Percentiles rank a stretch among this genome's conserved stretches.
These are phyloP conservation scores for Ploceus nigricollis DNA, from an alignment of 2,113 vertebrate species.

Conservation along the genomic window DNA sequence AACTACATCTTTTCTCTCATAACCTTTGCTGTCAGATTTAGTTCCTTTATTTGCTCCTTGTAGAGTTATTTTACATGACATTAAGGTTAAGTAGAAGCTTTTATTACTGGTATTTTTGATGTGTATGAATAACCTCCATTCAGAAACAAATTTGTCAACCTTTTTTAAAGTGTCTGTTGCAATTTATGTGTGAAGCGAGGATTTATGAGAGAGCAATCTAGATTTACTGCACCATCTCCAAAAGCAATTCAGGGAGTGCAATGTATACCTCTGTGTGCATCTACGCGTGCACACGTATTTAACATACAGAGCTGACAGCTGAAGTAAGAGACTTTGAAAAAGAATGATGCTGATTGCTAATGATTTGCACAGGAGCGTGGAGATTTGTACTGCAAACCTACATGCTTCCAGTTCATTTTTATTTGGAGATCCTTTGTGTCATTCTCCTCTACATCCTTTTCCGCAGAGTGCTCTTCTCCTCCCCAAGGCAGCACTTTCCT, in stretches of 20 bases:
- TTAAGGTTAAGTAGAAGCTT: conserved; percentile 72
- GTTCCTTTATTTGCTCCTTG: conserved; percentile 70
- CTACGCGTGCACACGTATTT: neutral
- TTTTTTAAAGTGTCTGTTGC: conserved; percentile 66
- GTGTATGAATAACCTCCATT: conserved; percentile 68
- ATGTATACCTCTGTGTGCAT: neutral
- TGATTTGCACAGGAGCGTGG: neutral
- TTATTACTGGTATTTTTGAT: conserved; percentile 70
- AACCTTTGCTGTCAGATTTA: conserved; percentile 81
- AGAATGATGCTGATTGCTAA: neutral
- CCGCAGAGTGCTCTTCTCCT: neutral
- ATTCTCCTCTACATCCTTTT: neutral
- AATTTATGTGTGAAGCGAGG: conserved; percentile 43
- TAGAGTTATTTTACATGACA: conserved; percentile 69
- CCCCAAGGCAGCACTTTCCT: neutral
- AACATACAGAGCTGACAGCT: neutral
- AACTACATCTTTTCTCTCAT: conserved; percentile 73
- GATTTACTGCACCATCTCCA: conserved; percentile 11
- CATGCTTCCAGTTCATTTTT: neutral
- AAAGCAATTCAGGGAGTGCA: neutral
- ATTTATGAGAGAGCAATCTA: neutral
- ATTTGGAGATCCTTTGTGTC: neutral
- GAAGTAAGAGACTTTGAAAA: conserved; percentile 5
- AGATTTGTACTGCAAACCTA: neutral
- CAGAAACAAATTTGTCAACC: conserved; percentile 70